phyloP scores from a whole-genome alignment of 2,797 vertebrate genomes.

The Remorina albescens region DNA sequence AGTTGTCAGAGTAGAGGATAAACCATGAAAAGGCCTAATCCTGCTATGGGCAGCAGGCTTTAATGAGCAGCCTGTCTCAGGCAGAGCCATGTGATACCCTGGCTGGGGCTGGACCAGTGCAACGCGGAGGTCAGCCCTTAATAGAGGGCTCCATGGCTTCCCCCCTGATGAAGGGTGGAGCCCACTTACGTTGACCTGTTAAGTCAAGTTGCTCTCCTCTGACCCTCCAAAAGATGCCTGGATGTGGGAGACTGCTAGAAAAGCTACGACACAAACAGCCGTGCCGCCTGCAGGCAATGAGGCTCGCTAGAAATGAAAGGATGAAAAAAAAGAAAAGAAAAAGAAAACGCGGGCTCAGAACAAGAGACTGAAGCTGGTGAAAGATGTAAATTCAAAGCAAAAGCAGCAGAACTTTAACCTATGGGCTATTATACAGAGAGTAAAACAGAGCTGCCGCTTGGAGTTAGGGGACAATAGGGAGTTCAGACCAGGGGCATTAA shows the following conservation, averaged over 20 bases:
- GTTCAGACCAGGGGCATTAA: constrained; percentile 81
- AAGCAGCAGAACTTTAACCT: constrained; percentile 84
- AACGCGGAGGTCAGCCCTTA: constrained; percentile 81
- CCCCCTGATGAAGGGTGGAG: constrained; percentile 83
- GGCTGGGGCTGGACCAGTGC: constrained; percentile 76
- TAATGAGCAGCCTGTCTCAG: constrained; percentile 85
- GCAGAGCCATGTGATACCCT: constrained; percentile 81
- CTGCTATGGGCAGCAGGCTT: constrained; percentile 79
- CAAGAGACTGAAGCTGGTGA: constrained; percentile 72
- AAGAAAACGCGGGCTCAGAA: constrained; percentile 67
- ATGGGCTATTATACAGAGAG: constrained; percentile 81
- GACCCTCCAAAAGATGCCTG: constrained; percentile 82
- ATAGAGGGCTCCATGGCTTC: constrained; percentile 82
- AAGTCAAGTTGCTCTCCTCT: constrained; percentile 86
- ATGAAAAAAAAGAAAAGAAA: constrained; percentile 40
- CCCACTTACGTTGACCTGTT: constrained; percentile 85
- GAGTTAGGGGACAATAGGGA: constrained; percentile 82
- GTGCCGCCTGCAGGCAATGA: constrained; percentile 68
- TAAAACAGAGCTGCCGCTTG: constrained; percentile 82
- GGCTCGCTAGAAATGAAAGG: constrained; percentile 61
- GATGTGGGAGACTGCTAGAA: constrained; percentile 76
- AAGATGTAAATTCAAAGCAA: constrained; percentile 85
- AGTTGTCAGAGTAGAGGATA: constrained; percentile 83
- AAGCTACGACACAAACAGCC: constrained; percentile 71
- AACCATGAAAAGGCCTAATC: constrained; percentile 85